A percentile compares a stretch with the other conserved stretches of the same genome.
Conservation (phyloP, 2,888 invertebrate species). For the Baronia brevicornis region DNA sequence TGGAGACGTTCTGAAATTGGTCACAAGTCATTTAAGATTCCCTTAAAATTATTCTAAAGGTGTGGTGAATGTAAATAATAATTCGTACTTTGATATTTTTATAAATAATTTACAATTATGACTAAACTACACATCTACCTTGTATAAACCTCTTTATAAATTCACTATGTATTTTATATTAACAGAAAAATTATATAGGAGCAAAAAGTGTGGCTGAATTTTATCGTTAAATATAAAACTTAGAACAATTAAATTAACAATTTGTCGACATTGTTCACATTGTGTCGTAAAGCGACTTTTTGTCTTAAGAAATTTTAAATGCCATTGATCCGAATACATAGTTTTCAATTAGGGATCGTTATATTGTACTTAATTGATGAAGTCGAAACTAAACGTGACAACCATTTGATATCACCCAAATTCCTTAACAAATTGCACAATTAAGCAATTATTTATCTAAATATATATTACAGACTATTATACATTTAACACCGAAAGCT, state of each 20-base stretch:
- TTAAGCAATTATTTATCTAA: slow-evolving; percentile 46
- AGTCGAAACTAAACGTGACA: slow-evolving; percentile 27
- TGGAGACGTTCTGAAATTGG: slow-evolving; percentile 62
- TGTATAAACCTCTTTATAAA: slow-evolving; percentile 74
- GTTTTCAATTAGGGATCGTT: slow-evolving; percentile 10
- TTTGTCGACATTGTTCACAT: too few species aligned
- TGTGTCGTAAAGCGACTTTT: too few species aligned
- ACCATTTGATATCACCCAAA: slow-evolving; percentile 73
- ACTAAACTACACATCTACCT: slow-evolving; percentile 71
- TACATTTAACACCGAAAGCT: slow-evolving; percentile 69
- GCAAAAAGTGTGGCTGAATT: neutral
- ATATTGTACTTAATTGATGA: slow-evolving; percentile 14
- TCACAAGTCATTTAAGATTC: slow-evolving; percentile 44
- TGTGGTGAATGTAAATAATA: slow-evolving; percentile 34
- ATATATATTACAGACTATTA: slow-evolving; percentile 38
- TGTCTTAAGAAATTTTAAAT: too few species aligned
- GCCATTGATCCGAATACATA: too few species aligned
- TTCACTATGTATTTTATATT: slow-evolving; percentile 45
- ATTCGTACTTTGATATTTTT: slow-evolving; percentile 29
- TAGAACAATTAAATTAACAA: too few species aligned
- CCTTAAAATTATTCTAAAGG: slow-evolving; percentile 60
- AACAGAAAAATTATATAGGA: slow-evolving; percentile 23
- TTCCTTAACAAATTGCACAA: slow-evolving; percentile 55
- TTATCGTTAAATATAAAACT: slow-evolving; percentile 6
- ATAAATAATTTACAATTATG: slow-evolving; percentile 56